Evolutionary conservation across 2,888 invertebrate species (phyloP).

Genomic region (Aricia artaxerxes): DNA sequence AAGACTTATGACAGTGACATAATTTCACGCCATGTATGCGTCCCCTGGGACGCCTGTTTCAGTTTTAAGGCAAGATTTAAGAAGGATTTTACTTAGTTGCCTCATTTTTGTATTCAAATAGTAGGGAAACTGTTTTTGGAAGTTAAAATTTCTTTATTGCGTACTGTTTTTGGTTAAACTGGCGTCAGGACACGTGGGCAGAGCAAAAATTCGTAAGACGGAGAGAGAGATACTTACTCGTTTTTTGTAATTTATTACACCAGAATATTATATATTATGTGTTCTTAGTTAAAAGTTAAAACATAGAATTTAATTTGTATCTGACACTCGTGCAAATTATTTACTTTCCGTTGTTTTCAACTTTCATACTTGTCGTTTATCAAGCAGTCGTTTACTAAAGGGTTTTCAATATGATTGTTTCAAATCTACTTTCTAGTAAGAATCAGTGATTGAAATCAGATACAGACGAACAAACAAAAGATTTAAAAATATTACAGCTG

Average conservation of each 20-base stretch:
- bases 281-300: too few species aligned
- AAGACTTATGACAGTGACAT: background rate
- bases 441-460: conserved; percentile 4
- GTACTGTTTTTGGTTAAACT: too few species aligned
- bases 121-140: background rate
- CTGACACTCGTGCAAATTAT: too few species aligned
- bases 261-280: too few species aligned
- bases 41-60: background rate
- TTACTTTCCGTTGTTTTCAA: background rate
- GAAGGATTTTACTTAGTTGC: background rate
- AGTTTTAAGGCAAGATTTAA: background rate
- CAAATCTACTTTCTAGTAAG: background rate
- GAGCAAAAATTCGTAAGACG: too few species aligned
- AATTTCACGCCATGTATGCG: background rate
- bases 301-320: too few species aligned
- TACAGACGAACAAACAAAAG: conserved; percentile 18
- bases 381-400: background rate
- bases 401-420: background rate
- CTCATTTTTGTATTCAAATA: background rate
- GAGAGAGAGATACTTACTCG: too few species aligned
- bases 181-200: too few species aligned
- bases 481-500: conserved; percentile 20
- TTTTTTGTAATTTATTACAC: too few species aligned
- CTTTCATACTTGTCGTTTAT: background rate
- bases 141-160: background rate